These are phyloP conservation scores for Platanista minor DNA, from an alignment of 2,113 vertebrate genomes.

Conservation along the genomic window DNA sequence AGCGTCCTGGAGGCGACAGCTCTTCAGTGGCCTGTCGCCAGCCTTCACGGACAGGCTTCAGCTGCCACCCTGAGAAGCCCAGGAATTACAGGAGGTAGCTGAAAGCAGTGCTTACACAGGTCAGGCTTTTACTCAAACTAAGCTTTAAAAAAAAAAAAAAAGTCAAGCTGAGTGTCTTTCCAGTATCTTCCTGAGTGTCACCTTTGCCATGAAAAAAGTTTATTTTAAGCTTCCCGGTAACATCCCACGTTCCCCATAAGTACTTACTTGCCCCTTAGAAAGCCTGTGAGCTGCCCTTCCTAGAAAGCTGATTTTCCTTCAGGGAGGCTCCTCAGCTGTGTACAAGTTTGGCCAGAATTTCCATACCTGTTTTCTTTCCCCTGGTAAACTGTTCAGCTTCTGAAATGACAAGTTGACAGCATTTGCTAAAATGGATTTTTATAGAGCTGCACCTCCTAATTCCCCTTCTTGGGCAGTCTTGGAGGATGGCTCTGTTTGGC, in stretches of 20 bases:
- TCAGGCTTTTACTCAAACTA: not conserved
- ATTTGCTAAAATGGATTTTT: not conserved
- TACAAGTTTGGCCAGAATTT: not conserved
- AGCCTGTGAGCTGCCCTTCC: not conserved
- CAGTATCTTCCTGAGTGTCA: not conserved
- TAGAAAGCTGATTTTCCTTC: not conserved
- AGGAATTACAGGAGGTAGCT: not conserved
- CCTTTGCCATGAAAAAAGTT: not conserved
- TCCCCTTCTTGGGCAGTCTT: not conserved
- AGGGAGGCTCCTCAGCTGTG: not conserved
- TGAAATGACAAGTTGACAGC: not conserved
- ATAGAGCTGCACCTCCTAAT: not conserved
- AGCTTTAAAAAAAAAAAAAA: not conserved
- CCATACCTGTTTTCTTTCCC: not conserved
- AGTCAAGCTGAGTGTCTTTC: not conserved
- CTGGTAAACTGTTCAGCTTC: not conserved
- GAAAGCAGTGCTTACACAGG: not conserved
- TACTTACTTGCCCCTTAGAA: not conserved
- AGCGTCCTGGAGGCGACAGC: not conserved
- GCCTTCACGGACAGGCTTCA: not conserved
- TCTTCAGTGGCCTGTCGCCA: not conserved
- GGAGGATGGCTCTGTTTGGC: not conserved
- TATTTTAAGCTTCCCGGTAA: not conserved
- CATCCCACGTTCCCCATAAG: not conserved
- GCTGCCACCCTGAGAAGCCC: not conserved